Evolutionary conservation across 2,113 vertebrate species (phyloP).

Genomic region (Notarius lentiginosus): DNA sequence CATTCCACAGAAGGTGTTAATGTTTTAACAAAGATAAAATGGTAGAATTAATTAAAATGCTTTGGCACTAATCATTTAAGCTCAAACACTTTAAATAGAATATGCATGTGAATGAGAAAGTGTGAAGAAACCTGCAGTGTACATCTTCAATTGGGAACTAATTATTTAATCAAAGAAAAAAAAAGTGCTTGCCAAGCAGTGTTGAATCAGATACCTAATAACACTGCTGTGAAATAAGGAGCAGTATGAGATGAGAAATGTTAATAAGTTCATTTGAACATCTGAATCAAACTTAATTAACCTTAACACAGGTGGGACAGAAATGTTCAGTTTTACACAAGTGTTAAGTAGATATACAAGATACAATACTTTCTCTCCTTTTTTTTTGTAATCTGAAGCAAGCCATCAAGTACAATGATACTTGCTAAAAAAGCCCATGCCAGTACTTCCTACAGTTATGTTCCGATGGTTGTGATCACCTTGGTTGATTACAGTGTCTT

Average conservation of each 20-base stretch:
- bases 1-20: slow-evolving; percentile 40
- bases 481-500: background rate
- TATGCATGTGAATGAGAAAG: slow-evolving; percentile 37
- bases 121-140: slow-evolving; percentile 40
- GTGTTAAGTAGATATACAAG: background rate
- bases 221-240: slow-evolving; percentile 23
- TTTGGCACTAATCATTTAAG: slow-evolving; percentile 48
- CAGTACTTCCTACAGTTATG: background rate
- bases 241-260: slow-evolving; percentile 33
- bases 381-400: background rate
- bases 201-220: slow-evolving; percentile 47
- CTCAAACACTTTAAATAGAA: slow-evolving; percentile 44
- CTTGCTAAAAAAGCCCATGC: background rate
- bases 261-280: slow-evolving; percentile 50
- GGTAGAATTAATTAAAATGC: slow-evolving; percentile 53
- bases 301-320: slow-evolving; percentile 24
- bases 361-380: background rate
- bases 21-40: slow-evolving; percentile 49
- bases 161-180: slow-evolving; percentile 56
- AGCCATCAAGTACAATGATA: background rate
- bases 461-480: too few relatives aligned
- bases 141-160: slow-evolving; percentile 42
- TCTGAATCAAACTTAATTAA: slow-evolving; percentile 33
- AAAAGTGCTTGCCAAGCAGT: slow-evolving; percentile 51
- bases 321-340: background rate